Conservation (phyloP, 2,113 vertebrate genomes). For the Panthera uncia region DNA sequence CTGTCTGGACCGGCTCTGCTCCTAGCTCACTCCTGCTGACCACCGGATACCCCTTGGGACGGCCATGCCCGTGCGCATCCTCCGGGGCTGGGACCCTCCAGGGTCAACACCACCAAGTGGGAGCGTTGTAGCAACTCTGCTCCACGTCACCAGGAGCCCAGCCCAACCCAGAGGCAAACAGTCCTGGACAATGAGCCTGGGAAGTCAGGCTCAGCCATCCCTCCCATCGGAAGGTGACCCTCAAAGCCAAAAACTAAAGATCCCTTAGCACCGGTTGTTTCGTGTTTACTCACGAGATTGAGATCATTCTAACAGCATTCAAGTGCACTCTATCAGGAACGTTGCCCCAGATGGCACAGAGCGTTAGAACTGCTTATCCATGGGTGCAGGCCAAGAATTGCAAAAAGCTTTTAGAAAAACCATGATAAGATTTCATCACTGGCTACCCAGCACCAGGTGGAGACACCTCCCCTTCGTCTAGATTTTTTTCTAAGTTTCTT, state of each 20-base stretch:
- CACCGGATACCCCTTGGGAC: background rate
- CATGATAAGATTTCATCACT: slow-evolving; percentile 28
- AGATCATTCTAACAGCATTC: background rate
- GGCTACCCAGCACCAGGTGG: background rate
- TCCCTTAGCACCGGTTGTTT: background rate
- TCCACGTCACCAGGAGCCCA: background rate
- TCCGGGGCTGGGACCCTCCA: background rate
- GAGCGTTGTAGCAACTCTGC: accelerated
- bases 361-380: background rate
- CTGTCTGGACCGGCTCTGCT: background rate
- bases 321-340: accelerated
- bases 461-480: background rate
- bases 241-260: background rate
- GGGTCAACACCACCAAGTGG: background rate
- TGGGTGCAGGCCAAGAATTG: background rate
- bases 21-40: background rate
- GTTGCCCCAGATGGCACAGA: background rate
- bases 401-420: slow-evolving; percentile 50
- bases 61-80: accelerated
- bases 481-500: background rate
- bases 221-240: background rate
- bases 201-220: background rate
- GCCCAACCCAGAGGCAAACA: background rate
- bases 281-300: background rate
- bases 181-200: background rate